Base-by-base conservation (phyloP, 1,140 invertebrate species). In the Rhyacophila brunnea region DNA sequence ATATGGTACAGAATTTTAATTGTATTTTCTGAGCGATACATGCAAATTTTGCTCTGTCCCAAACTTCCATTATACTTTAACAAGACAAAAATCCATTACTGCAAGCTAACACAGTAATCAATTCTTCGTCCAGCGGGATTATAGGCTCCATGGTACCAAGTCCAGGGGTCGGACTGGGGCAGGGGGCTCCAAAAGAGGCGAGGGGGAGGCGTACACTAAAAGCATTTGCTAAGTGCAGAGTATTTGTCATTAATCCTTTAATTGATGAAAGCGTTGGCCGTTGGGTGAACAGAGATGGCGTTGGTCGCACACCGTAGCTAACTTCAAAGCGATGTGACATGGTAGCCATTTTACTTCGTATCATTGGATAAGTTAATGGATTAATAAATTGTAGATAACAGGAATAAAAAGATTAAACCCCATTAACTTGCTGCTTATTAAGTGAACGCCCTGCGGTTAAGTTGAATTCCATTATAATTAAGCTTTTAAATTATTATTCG, bases 191-290 rank as follows among this genome's bases (percentile, higher is more conserved):
- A 38, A 17, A 17, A 23, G 28, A 35, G 52, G 40, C 6, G 59
- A 42, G 43, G 7, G 62, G 49, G 45, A 18, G 48, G 45, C 43
- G 38, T 32, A 35, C 45, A 51, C 62, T 65, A 65, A 65, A 65
- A 65, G 62, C 62, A 65, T 61, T 61, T 55, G 54, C 62, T 65
- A 65, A 65, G 62, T 65, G 62, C 52, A 50, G 58, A 65, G 62
- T 65, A 65, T 65, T 65, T 65, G 62, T 61, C 62, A 61, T 60
- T 65, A 65, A 65, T 65, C 62, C 62, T 65, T 65, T 65, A 65
- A 65, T 65, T 65, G 62, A 61, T 59, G 62, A 57, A 52, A 57
- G 40, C 62, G 58, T 46, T 35, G 48, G 58, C 48, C 35, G 48
- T 40, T 28, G 20, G 52, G 23, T 34, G 52, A 46, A 54, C 52